phyloP scores from a whole-genome alignment of 2,888 invertebrate species.

The Diaperis boleti region DNA sequence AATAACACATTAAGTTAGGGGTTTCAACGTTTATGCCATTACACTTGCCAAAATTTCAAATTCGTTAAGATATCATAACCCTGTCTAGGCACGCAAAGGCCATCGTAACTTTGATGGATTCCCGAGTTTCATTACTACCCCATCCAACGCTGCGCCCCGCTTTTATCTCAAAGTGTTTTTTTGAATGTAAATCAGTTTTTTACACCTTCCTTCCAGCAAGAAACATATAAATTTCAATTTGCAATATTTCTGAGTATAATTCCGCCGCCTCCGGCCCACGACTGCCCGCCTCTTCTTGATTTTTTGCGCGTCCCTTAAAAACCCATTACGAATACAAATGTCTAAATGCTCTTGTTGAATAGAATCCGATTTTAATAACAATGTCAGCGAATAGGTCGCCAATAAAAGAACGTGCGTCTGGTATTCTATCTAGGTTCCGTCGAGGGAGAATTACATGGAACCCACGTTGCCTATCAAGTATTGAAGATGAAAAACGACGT shows the following conservation, averaged over 20 bases:
- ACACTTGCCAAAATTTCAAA: no score
- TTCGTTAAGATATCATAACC: neutral
- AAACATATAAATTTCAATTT: slow-evolving; percentile 8
- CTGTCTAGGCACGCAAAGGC: neutral
- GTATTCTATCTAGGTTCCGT: slow-evolving; percentile 32
- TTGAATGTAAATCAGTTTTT: slow-evolving; percentile 1
- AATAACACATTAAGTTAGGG: no score
- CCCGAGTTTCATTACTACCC: neutral
- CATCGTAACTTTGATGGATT: slow-evolving; percentile 3
- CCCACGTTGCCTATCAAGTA: slow-evolving; percentile 31
- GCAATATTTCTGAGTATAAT: neutral
- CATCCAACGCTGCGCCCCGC: neutral
- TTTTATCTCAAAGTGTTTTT: slow-evolving; percentile 3
- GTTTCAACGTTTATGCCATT: no score
- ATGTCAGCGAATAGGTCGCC: slow-evolving; percentile 16
- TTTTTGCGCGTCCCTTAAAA: slow-evolving; percentile 7
- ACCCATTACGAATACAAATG: slow-evolving; percentile 21
- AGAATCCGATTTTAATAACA: slow-evolving; percentile 34
- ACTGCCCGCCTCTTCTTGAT: slow-evolving; percentile 1
- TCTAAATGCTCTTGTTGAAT: slow-evolving; percentile 29
- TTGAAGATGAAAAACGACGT: slow-evolving; percentile 34
- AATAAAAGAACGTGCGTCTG: slow-evolving; percentile 30
- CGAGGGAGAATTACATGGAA: slow-evolving; percentile 33
- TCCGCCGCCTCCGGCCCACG: slow-evolving; percentile 1
- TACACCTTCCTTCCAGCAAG: slow-evolving; percentile 3